phyloP scores from a whole-genome alignment of 2,113 vertebrate species.

The Acrocephalus arundinaceus region DNA sequence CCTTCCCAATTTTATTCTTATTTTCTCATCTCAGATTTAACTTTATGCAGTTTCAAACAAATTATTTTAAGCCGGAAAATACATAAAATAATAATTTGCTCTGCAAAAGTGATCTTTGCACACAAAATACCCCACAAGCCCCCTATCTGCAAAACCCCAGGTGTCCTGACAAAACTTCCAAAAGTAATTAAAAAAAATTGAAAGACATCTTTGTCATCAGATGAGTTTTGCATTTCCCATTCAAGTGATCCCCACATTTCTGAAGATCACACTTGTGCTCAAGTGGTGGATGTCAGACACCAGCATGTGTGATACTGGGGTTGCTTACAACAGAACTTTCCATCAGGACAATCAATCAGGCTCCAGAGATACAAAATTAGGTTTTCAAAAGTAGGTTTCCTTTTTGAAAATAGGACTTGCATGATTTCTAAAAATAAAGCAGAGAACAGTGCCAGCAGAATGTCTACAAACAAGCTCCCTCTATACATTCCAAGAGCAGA shows the following conservation, averaged over 20 bases:
- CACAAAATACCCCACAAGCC: not conserved
- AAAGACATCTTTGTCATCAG: not conserved
- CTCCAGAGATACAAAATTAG: not conserved
- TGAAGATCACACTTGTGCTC: not conserved
- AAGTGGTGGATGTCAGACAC: not conserved
- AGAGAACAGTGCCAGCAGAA: not conserved
- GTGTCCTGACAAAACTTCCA: not conserved
- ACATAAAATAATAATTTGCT: not conserved
- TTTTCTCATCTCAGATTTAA: not conserved
- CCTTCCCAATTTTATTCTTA: not conserved
- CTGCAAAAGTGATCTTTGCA: not conserved
- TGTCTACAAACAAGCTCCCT: not conserved
- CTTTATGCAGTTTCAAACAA: not conserved
- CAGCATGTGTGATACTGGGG: not conserved
- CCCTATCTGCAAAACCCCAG: not conserved
- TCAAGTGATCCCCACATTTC: not conserved
- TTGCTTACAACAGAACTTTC: not conserved
- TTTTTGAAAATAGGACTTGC: conserved; percentile 4
- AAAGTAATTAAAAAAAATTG: not conserved
- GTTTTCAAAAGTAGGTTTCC: not conserved
- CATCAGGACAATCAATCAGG: not conserved
- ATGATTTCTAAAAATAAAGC: not conserved
- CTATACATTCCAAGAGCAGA: not conserved
- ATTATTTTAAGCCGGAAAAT: not conserved
- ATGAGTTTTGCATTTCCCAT: not conserved